Percentiles rank a stretch among this genome's conserved stretches.
Conservation (phyloP, 1,140 invertebrate genomes). For the Teleogryllus occipitalis region DNA sequence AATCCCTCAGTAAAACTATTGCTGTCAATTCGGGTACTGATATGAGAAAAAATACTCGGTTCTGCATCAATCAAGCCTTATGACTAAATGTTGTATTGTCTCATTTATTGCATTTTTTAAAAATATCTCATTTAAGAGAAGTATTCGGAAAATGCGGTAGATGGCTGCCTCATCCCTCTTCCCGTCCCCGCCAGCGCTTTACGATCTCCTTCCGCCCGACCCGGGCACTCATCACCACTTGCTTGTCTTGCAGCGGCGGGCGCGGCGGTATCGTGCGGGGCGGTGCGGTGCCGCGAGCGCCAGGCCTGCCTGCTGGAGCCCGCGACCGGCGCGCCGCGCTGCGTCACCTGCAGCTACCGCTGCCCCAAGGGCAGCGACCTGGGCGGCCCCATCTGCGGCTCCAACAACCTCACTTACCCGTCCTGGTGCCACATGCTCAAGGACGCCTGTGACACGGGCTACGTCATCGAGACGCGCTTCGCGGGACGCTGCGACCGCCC, state of each 20-base stretch:
- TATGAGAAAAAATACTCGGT: too few relatives aligned
- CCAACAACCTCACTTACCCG: slow-evolving; percentile 72
- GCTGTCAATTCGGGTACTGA: too few relatives aligned
- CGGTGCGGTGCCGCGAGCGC: slow-evolving; percentile 60
- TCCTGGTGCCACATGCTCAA: slow-evolving; percentile 83
- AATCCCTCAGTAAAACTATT: too few relatives aligned
- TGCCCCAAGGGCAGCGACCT: slow-evolving; percentile 35
- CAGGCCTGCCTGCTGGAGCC: slow-evolving; percentile 69
- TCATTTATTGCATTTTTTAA: too few relatives aligned
- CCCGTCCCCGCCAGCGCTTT: too few relatives aligned
- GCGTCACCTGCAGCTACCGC: slow-evolving; percentile 60
- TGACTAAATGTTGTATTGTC: too few relatives aligned
- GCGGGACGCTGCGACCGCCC: slow-evolving; percentile 50
- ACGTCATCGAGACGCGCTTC: slow-evolving; percentile 65
- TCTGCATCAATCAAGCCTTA: too few relatives aligned
- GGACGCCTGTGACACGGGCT: slow-evolving; percentile 71
- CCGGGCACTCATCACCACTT: not conserved
- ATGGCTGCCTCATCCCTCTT: too few relatives aligned
- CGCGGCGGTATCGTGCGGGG: slow-evolving; percentile 62
- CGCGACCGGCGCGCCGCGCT: slow-evolving; percentile 59
- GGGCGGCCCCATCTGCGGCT: slow-evolving; percentile 58
- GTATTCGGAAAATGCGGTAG: too few relatives aligned
- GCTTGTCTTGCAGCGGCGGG: not conserved
- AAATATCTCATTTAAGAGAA: too few relatives aligned
- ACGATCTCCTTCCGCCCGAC: too few relatives aligned